Evolutionary conservation across 2,113 vertebrate genomes (phyloP).

Genomic region (Bos indicus): DNA sequence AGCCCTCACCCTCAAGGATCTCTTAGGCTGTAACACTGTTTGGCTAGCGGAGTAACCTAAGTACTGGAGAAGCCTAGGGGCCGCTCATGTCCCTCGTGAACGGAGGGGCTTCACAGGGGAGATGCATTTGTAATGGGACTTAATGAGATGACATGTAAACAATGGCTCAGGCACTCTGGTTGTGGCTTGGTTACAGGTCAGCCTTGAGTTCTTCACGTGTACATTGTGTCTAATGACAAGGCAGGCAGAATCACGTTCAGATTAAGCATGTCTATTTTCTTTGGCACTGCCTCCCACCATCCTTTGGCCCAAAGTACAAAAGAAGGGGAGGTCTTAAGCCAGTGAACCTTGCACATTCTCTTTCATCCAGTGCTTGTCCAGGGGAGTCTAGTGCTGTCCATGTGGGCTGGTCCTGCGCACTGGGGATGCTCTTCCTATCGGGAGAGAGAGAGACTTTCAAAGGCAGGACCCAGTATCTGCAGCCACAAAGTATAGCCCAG

Average conservation of each 20-base stretch:
- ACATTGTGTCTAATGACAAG: not conserved
- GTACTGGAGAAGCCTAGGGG: not conserved
- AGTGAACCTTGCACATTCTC: not conserved
- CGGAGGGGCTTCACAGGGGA: not conserved
- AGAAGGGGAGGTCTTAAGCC: not conserved
- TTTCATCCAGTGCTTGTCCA: not conserved
- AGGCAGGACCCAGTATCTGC: no score
- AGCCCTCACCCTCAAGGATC: no score
- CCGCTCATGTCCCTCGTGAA: accelerated
- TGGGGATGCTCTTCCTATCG: not conserved
- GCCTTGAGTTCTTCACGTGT: not conserved
- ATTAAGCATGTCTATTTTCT: not conserved
- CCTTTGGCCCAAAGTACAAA: not conserved
- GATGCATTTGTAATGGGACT: not conserved
- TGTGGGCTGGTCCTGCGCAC: not conserved
- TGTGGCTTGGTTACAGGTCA: not conserved
- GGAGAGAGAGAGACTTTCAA: not conserved
- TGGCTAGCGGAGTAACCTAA: not conserved
- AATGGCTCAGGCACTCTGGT: accelerated
- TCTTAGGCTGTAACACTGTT: not conserved
- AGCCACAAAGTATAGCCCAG: not conserved
- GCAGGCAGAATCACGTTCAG: not conserved
- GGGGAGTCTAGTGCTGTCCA: not conserved
- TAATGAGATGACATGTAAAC: not conserved
- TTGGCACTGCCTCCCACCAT: not conserved